A percentile compares a stretch with the other conserved stretches of the same genome.
Evolutionary conservation across 2,797 vertebrate genomes (phyloP).

Genomic region (Remorina albescens): DNA sequence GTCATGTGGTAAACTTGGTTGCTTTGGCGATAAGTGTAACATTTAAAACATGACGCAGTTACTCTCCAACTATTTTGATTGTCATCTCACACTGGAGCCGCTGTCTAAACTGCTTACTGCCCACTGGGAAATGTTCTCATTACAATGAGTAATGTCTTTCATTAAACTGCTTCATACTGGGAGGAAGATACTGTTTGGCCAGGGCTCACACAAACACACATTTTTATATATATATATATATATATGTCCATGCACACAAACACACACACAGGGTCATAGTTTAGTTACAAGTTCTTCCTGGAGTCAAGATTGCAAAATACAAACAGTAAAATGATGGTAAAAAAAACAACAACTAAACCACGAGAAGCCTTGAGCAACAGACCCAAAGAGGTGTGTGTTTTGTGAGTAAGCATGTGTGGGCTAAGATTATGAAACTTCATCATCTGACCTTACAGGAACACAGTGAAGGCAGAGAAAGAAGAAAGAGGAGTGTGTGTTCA

Average conservation of each 20-base stretch:
- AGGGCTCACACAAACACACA: not conserved
- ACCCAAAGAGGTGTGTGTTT: not conserved
- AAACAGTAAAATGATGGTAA: not conserved
- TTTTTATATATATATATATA: too few species aligned
- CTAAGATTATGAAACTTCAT: constrained; percentile 63
- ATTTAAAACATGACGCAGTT: not conserved
- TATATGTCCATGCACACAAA: too few species aligned
- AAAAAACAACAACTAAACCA: constrained; percentile 14
- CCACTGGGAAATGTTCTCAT: constrained; percentile 51
- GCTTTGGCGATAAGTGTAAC: constrained; percentile 27
- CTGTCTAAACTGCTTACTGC: constrained; percentile 14
- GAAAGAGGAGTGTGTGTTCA: constrained; percentile 14
- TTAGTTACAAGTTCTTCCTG: not conserved
- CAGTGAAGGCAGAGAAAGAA: not conserved
- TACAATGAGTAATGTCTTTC: constrained; percentile 43
- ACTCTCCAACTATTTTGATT: not conserved
- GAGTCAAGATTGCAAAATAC: constrained; percentile 19
- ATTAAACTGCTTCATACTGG: constrained; percentile 2
- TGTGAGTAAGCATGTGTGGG: constrained; percentile 46
- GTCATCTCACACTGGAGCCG: constrained; percentile 16
- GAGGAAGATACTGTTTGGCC: not conserved
- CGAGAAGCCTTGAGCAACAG: constrained; percentile 49
- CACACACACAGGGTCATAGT: not conserved
- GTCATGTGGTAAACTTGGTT: not conserved
- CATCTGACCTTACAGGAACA: constrained; percentile 28